Percentiles rank a stretch among this genome's conserved stretches.
phyloP scores from a whole-genome alignment of 2,113 vertebrate genomes.

The Abramis brama region DNA sequence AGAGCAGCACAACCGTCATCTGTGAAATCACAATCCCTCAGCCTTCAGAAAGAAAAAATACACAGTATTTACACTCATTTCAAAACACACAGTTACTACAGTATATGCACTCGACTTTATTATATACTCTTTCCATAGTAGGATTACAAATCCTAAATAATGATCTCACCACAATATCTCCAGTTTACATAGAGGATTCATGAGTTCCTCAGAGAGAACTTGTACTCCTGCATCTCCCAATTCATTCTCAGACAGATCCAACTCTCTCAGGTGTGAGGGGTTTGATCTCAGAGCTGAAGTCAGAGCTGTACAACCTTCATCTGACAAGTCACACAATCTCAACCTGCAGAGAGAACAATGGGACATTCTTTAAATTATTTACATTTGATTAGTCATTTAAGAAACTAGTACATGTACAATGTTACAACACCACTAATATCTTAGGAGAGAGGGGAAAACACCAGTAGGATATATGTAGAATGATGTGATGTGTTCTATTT shows the following conservation, averaged over 20 bases:
- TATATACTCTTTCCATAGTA: neutral
- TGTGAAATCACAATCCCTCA: neutral
- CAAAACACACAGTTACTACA: neutral
- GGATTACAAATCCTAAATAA: neutral
- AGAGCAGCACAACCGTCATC: neutral
- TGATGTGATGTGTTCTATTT: no score
- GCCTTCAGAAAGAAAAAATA: neutral
- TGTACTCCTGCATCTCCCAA: neutral
- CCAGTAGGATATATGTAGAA: neutral
- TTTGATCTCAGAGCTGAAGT: neutral
- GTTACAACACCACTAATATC: neutral
- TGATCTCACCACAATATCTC: neutral
- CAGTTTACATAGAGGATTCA: neutral
- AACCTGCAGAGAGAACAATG: neutral
- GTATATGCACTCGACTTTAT: neutral
- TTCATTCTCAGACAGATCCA: conserved; percentile 30
- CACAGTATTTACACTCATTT: neutral
- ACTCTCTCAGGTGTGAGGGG: neutral
- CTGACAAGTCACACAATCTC: conserved; percentile 8
- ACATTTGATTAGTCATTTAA: neutral
- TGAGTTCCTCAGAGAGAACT: neutral
- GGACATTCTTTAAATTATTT: neutral
- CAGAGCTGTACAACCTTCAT: conserved; percentile 11
- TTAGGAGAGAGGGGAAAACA: neutral
- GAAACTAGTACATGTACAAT: neutral